Conservation (phyloP, 2,113 vertebrate genomes). For the Silurus glanis region DNA sequence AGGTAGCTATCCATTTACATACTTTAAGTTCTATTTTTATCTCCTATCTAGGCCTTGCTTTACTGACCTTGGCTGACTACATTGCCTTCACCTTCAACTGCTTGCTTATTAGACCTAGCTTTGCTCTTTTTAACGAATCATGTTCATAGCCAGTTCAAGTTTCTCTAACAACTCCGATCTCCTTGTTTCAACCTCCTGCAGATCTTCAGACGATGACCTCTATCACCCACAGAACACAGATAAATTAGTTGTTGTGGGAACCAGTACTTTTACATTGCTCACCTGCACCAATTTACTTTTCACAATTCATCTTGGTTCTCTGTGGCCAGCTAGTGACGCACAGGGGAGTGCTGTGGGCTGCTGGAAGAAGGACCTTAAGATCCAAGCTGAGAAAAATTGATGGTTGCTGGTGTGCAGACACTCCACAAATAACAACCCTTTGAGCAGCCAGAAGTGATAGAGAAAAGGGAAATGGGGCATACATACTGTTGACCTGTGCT, state of each 20-base stretch:
- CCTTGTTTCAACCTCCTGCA: conserved; percentile 30
- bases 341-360: background rate
- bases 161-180: conserved; percentile 17
- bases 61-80: background rate
- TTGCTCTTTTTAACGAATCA: background rate
- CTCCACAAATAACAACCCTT: conserved; percentile 8
- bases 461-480: conserved; percentile 11
- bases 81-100: background rate
- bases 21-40: background rate
- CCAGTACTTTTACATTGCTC: background rate
- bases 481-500: background rate
- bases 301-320: conserved; percentile 1
- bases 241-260: conserved; percentile 3
- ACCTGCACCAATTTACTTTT: background rate
- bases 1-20: background rate
- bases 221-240: background rate
- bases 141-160: background rate
- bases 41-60: too few relatives aligned
- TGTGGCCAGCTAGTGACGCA: background rate
- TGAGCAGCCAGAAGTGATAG: background rate
- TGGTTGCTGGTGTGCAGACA: background rate
- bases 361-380: conserved; percentile 8
- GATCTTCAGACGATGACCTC: conserved; percentile 32
- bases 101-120: conserved; percentile 3
- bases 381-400: conserved; percentile 4